A percentile compares a stretch with the other conserved stretches of the same genome.
Evolutionary conservation across 2,888 invertebrate species (phyloP).

Genomic region (Gastrophysa polygoni): DNA sequence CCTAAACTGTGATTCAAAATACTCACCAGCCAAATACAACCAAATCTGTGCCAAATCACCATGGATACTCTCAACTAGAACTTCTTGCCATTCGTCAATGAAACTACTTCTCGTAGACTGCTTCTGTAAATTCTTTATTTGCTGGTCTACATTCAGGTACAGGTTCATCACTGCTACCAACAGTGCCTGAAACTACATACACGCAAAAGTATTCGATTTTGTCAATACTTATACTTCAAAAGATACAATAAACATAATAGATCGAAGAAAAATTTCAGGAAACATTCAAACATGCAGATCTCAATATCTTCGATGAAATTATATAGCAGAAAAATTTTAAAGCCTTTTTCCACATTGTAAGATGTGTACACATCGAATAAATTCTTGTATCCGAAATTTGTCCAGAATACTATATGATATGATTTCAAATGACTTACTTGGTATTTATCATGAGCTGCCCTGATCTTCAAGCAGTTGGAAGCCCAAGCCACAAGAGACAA

Average conservation of each 20-base stretch:
- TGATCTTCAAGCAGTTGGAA: conserved; percentile 61
- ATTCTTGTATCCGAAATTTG: too few species aligned
- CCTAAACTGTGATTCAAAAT: background rate
- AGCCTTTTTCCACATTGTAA: too few species aligned
- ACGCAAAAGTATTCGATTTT: too few species aligned
- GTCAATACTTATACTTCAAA: too few species aligned
- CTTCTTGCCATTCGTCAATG: conserved; percentile 75
- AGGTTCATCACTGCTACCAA: conserved; percentile 58
- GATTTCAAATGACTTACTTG: conserved; percentile 58
- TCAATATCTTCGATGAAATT: too few species aligned
- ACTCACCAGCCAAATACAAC: conserved; percentile 58
- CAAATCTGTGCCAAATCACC: conserved; percentile 62
- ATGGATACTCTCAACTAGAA: conserved; percentile 72
- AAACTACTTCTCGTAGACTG: conserved; percentile 56
- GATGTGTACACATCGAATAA: too few species aligned
- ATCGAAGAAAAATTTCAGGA: too few species aligned
- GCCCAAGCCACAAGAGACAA: conserved; percentile 73
- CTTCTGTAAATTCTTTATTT: conserved; percentile 56
- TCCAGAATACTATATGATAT: too few species aligned
- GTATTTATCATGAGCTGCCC: conserved; percentile 56
- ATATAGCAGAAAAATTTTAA: too few species aligned
- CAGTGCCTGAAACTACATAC: conserved; percentile 2
- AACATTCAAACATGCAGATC: too few species aligned
- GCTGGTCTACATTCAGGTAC: conserved; percentile 58
- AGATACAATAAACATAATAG: too few species aligned